These are phyloP conservation scores for Sylvia atricapilla DNA, from an alignment of 2,113 vertebrate genomes.

Conservation along the genomic window DNA sequence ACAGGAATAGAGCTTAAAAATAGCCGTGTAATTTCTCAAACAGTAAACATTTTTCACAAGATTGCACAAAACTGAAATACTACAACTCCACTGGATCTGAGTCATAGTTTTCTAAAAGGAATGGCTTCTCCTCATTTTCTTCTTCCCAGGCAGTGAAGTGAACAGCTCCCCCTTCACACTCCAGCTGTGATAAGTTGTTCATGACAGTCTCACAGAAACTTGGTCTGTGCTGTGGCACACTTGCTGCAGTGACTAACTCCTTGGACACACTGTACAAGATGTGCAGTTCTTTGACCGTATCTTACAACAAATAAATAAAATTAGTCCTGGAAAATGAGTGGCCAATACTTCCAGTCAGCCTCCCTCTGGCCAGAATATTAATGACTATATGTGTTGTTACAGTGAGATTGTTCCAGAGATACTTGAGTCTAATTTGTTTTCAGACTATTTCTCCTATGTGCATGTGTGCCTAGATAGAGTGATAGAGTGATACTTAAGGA, in stretches of 20 bases:
- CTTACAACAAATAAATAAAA: neutral
- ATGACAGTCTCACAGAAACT: neutral
- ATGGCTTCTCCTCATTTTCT: neutral
- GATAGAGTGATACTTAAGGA: neutral
- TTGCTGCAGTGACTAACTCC: neutral
- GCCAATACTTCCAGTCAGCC: neutral
- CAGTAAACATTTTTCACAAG: neutral
- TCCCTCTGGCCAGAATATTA: constrained; percentile 5
- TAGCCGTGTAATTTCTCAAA: neutral
- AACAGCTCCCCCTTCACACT: neutral
- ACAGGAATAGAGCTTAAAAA: neutral
- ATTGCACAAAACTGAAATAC: neutral
- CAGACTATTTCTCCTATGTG: neutral
- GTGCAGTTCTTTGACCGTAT: neutral
- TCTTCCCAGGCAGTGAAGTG: neutral
- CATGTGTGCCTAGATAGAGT: neutral
- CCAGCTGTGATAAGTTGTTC: neutral
- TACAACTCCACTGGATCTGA: neutral
- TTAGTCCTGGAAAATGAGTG: neutral
- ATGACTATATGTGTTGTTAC: neutral
- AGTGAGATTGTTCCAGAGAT: constrained; percentile 16
- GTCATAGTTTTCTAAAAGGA: neutral
- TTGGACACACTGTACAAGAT: neutral
- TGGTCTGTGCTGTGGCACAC: neutral
- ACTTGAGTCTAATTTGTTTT: neutral